Evolutionary conservation across 2,888 invertebrate species (phyloP), one percentile per base, ranked within the genome.

Genomic region (Tachina grossa): DNA sequence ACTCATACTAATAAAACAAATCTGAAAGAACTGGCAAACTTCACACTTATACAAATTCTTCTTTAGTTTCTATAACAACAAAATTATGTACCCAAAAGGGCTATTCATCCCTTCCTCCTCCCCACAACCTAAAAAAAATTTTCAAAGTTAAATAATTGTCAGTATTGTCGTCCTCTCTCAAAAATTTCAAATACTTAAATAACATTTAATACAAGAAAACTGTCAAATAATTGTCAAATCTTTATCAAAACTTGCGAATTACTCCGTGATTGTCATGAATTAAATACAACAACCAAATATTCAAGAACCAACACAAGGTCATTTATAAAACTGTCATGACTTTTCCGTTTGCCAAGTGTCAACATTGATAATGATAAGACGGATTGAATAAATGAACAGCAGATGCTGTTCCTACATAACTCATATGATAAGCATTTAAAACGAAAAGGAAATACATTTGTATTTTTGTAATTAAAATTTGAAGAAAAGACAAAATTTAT

Each of bases 261-360:
- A 39, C n/a, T 75, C 9, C 2, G 9, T 41, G 55, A 31, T 31
- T 45, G 8, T 74, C 72, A 80, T 59, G 72, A 57, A 79, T 79
- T 79, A 72, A 79, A 65, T 47, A 57, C 65, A 31, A 69, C 19
- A 61, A 69, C 51, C 14, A 22, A 39, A 63, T 9, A 63, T 41
- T 43, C 0, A 65, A 55, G 47, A 55, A 55, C 9, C 31, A 55
- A 43, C 16, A 80, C 80, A 72, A 80, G 72, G 72, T 80, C 65
- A 80, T 80, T 80, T 80, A 57, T 57, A 80, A 59, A 57, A 49
- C 72, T 66, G 72, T 72, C 65, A 80, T 65, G 71, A 47, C 79
- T 19, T 22, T 65, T 61, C 1, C 57, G 3, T 22, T 43, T 13
- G 49, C 13, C 72, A 57, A 57, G 9, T 72, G 72, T 45, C 65